phyloP scores from a whole-genome alignment of 1,140 invertebrate genomes.

The Drosophila pectinifera region DNA sequence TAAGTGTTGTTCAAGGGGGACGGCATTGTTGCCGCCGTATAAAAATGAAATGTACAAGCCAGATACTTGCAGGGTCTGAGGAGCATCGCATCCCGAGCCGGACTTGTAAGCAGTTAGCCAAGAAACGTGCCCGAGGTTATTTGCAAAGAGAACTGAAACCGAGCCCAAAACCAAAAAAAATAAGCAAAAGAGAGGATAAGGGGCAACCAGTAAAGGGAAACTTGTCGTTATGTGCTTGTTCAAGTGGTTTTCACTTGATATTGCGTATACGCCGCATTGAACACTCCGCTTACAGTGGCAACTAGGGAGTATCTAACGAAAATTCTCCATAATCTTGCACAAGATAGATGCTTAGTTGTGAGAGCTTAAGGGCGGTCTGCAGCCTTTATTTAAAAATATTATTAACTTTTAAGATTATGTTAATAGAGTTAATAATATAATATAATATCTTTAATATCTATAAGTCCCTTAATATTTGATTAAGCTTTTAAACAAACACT shows the following conservation, averaged over 20 bases:
- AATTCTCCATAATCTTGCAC: constrained; percentile 4
- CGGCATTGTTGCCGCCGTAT: constrained; percentile 57
- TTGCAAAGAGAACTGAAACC: constrained; percentile 38
- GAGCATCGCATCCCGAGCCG: constrained; percentile 22
- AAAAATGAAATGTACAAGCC: constrained; percentile 65
- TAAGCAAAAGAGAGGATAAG: neutral
- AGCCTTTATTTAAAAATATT: no score
- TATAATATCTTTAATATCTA: no score
- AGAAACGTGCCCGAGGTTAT: constrained; percentile 63
- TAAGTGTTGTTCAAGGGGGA: constrained; percentile 75
- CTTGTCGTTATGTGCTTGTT: constrained; percentile 54
- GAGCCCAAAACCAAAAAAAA: constrained; percentile 19
- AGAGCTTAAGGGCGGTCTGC: no score
- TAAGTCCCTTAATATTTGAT: no score
- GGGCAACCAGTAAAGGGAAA: constrained; percentile 27
- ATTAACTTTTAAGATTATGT: no score
- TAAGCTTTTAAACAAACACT: no score
- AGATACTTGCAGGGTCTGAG: constrained; percentile 13
- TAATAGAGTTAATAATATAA: no score
- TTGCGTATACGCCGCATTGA: constrained; percentile 68
- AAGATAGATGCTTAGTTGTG: neutral
- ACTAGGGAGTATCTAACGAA: constrained; percentile 11
- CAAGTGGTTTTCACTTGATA: constrained; percentile 39
- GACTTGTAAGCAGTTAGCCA: constrained; percentile 53
- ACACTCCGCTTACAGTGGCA: constrained; percentile 29